Conservation (phyloP, 2,113 vertebrate genomes). For the Charadrius vociferus region DNA sequence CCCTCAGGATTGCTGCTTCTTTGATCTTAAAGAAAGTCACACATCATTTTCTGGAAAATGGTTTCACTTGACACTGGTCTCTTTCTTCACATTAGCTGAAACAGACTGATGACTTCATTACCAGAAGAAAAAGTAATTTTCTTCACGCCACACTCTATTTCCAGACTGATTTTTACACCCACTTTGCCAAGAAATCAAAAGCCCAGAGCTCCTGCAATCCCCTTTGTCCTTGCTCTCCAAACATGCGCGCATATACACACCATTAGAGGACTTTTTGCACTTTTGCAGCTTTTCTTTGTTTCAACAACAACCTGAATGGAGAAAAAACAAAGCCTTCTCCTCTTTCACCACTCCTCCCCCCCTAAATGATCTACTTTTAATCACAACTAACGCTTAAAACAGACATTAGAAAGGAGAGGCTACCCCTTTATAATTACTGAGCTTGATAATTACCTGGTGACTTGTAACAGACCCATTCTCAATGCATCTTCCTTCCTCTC, state of each 20-base stretch:
- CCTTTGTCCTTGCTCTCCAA: background rate
- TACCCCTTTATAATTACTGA: slow-evolving; percentile 60
- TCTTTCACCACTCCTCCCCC: background rate
- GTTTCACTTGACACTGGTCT: background rate
- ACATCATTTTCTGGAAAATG: background rate
- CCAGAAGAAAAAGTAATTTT: background rate
- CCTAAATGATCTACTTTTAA: slow-evolving; percentile 56
- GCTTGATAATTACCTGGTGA: slow-evolving; percentile 73
- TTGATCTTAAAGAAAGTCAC: background rate
- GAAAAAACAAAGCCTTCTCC: background rate
- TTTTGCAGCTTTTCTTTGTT: slow-evolving; percentile 19
- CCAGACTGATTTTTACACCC: background rate
- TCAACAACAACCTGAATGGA: background rate
- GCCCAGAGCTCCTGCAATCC: background rate
- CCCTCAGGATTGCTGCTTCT: background rate
- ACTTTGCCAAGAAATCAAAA: background rate
- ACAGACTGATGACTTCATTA: background rate
- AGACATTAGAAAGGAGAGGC: slow-evolving; percentile 61
- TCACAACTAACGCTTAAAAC: slow-evolving; percentile 66
- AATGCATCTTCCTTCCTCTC: slow-evolving; percentile 63
- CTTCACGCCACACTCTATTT: background rate
- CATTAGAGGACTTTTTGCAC: background rate
- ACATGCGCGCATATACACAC: accelerated
- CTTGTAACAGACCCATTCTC: slow-evolving; percentile 57
- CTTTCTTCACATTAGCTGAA: background rate